A percentile compares a stretch with the other conserved stretches of the same genome.
Conservation (phyloP, 1,140 invertebrate species). For the Forficula auricularia region DNA sequence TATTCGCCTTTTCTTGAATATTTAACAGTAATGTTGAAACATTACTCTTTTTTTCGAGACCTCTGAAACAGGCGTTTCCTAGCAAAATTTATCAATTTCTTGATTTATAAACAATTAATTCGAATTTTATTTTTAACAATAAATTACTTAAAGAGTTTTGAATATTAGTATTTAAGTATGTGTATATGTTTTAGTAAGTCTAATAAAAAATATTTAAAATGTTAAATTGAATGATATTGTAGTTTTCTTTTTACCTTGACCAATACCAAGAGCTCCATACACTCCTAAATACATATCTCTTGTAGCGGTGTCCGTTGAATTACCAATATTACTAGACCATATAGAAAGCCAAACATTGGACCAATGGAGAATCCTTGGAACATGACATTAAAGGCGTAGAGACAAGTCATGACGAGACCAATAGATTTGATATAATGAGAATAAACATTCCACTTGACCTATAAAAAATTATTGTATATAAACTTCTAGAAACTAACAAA, state of each 20-base stretch:
- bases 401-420: slow-evolving; percentile 49
- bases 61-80: no score
- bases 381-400: slow-evolving; percentile 63
- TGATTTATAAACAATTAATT: no score
- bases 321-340: slow-evolving; percentile 59
- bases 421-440: slow-evolving; percentile 75
- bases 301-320: slow-evolving; percentile 40
- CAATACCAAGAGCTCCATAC: slow-evolving; percentile 69
- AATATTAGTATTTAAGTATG: no score
- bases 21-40: no score
- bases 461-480: slow-evolving; percentile 21
- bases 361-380: slow-evolving; percentile 73
- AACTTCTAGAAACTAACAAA: slow-evolving; percentile 4
- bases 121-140: no score
- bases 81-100: no score
- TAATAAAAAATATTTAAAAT: no score
- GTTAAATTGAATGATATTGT: no score
- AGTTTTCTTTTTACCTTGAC: slow-evolving; percentile 61
- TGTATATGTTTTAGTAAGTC: no score
- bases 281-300: slow-evolving; percentile 71
- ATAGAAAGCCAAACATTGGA: slow-evolving; percentile 82
- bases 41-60: no score
- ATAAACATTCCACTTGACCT: slow-evolving; percentile 80
- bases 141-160: no score
- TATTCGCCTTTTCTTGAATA: no score